Evolutionary conservation across 2,797 vertebrate genomes (phyloP).

Genomic region (Chelonia mydas): DNA sequence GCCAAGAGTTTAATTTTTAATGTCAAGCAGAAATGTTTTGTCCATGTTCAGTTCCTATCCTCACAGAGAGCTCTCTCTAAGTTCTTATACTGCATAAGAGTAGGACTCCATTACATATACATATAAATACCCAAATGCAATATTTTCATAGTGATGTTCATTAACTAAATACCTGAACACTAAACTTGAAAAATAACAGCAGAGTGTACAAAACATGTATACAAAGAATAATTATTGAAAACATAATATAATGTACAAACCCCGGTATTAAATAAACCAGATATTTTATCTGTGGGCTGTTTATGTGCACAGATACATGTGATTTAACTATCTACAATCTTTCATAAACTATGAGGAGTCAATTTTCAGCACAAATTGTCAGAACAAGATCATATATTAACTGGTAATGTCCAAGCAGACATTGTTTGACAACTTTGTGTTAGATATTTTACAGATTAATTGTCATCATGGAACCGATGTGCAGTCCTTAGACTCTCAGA

Average conservation of each 20-base stretch:
- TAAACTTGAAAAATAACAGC: neutral
- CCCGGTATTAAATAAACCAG: neutral
- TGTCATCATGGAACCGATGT: conserved; percentile 23
- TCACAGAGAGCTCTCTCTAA: neutral
- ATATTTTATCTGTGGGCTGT: neutral
- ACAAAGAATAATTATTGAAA: neutral
- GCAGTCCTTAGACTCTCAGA: conserved; percentile 44
- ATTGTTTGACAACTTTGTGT: conserved; percentile 33
- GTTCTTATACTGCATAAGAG: neutral
- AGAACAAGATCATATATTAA: neutral
- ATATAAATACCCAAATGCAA: neutral
- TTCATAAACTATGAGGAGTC: neutral
- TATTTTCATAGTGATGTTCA: neutral
- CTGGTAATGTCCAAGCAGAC: neutral
- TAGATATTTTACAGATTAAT: neutral
- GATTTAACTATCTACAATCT: neutral
- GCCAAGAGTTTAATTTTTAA: neutral
- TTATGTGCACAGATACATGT: neutral
- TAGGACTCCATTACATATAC: neutral
- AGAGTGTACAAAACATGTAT: neutral
- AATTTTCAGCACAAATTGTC: conserved; percentile 19
- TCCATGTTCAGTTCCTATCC: neutral
- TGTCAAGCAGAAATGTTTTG: neutral
- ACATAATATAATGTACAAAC: neutral
- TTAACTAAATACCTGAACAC: neutral